phyloP scores from a whole-genome alignment of 2,888 invertebrate species.

The Chymomyza procnemis region DNA sequence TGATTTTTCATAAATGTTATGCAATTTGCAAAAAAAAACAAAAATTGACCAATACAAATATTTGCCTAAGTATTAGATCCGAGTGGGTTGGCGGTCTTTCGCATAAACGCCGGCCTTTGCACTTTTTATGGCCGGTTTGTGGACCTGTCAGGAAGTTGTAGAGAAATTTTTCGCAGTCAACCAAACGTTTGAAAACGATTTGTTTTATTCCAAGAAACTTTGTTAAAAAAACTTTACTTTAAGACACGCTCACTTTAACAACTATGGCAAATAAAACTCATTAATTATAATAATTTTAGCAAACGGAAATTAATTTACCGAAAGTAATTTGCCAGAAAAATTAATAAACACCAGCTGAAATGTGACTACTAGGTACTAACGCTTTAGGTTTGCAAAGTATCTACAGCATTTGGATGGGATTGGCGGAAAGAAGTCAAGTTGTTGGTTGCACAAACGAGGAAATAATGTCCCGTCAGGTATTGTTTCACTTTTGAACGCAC shows the following conservation, averaged over 20 bases:
- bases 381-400: slow-evolving; percentile 7
- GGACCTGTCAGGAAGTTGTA: slow-evolving; percentile 46
- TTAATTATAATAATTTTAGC: slow-evolving; percentile 35
- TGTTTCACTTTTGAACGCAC: slow-evolving; percentile 30
- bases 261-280: slow-evolving; percentile 37
- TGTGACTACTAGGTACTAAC: slow-evolving; percentile 14
- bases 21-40: slow-evolving; percentile 37
- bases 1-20: slow-evolving; percentile 29
- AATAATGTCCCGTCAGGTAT: slow-evolving; percentile 26
- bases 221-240: neutral
- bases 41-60: slow-evolving; percentile 6
- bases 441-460: neutral
- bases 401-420: slow-evolving; percentile 10
- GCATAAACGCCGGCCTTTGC: neutral
- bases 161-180: slow-evolving; percentile 38
- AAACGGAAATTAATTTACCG: slow-evolving; percentile 59
- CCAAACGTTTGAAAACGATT: slow-evolving; percentile 21
- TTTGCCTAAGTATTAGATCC: neutral
- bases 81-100: neutral
- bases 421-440: neutral
- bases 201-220: no score
- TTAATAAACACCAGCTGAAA: slow-evolving; percentile 47
- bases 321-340: slow-evolving; percentile 32
- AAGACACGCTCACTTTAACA: slow-evolving; percentile 58
- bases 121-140: neutral